Base-by-base conservation (phyloP, 2,797 vertebrate genomes). In the Cyclopterus lumpus region DNA sequence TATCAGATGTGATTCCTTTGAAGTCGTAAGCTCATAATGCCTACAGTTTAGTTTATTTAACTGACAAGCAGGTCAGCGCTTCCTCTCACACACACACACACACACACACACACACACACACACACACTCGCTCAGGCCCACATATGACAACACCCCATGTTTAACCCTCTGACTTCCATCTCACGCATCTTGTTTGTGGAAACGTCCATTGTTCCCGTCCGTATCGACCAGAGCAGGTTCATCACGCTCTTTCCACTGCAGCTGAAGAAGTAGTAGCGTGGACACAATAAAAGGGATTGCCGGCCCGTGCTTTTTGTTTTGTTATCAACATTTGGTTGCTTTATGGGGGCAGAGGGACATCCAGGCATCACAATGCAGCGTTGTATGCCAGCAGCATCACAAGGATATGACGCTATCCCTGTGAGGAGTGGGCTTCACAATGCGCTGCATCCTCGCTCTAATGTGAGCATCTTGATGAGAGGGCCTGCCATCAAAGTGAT, bases 71-170 rank as follows among this genome's bases (percentile, higher is more conserved):
- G 67, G 78, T 77, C 74, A 83, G 67, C 77, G 77, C 70, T 53
- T 69, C 63, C 76, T 80, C 57, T 64, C 67, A 48, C 80, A 81
- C 69, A 84, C 16, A n/a, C 20, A 49, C 20, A 11, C 46, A 46
- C 42, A 18, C 15, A 11, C 18, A 51, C 48, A 51, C 48, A 67
- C 69, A 85, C 40, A 42, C 40, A 15, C 40, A 42, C 40, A 53
- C 49, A 53, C 49, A 70, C 59, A 76, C 73, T 63, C 36, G n/a
- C 71, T 73, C 58, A 75, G 75, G 85, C 91, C 90, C 92, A 89
- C 92, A 93, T 91, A 89, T 93, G 89, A 93, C 92, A 93, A 81
- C 89, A 91, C 46, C 55, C 75, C 55, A 30, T 93, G 92, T 93
- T 93, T 93, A 91, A 84, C 73, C 69, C 70, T 40, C 60, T 58